Base-by-base conservation (phyloP, 2,888 invertebrate genomes). In the Heteropelma amictum region DNA sequence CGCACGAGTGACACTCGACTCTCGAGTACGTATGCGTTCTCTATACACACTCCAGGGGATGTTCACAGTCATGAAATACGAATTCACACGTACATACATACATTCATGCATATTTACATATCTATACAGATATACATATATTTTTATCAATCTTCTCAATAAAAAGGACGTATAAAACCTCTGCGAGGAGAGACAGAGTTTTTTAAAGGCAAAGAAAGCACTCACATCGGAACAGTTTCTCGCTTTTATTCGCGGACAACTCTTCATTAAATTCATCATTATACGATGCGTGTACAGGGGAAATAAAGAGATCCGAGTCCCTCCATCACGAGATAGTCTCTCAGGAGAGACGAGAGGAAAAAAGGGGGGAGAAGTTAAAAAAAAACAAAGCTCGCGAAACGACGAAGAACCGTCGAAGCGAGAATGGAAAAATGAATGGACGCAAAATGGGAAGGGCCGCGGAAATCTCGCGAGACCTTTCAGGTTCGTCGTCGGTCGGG, bases 401-500 rank as follows among this genome's bases (percentile, higher is more conserved):
- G 28, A 35, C n/a, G 58, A 72, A 72, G 68, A 63, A 76, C 68
- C 40, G 67, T 68, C 51, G 72, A 51, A 72, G 68, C 68, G 35
- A 60, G 67, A 51, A 58, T 64, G 51, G 60, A 40, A 42, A 35
- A 77, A 71, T 38, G 67, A 65, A 72, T 68, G 54, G n/a, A n/a
- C n/a, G n/a, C n/a, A n/a, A n/a, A 60, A 61, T 47, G 47, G 42
- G 30, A 68, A 42, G 49, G 49, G 21, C 68, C 77, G 58, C 80
- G 77, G 72, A 79, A 74, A 78, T 77, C 78, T 71, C 76, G 77
- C 80, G 81, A 81, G 80, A 79, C 79, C 75, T 79, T 79, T 61
- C 7, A 17, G 54, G 33, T 56, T 56, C 33, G 35, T 53, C 47
- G 38, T 64, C 26, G 54, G 56, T 51, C 40, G 72, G 67, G 72